Percentiles rank a stretch among this genome's conserved stretches.
Conservation (phyloP, 2,113 vertebrate species). For the Bungarus multicinctus region DNA sequence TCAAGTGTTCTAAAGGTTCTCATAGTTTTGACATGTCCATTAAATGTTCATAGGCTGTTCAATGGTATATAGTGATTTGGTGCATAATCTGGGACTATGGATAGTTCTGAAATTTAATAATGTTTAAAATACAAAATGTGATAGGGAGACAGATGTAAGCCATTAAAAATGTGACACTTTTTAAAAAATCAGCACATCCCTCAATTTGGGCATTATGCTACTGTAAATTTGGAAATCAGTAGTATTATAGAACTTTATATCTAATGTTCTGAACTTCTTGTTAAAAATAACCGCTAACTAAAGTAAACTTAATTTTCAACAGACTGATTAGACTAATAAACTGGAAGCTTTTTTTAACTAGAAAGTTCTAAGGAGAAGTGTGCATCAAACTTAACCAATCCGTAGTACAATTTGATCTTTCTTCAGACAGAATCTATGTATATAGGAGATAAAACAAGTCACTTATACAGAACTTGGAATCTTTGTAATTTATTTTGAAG, state of each 20-base stretch:
- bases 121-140: neutral
- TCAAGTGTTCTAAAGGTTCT: neutral
- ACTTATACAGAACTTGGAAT: neutral
- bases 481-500: neutral
- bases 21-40: neutral
- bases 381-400: neutral
- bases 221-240: neutral
- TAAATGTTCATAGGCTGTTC: neutral
- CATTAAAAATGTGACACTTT: neutral
- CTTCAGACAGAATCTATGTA: neutral
- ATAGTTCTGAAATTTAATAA: neutral
- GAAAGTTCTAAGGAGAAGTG: neutral
- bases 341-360: neutral
- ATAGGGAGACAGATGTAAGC: neutral
- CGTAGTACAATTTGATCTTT: neutral
- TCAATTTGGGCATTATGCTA: neutral
- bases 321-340: neutral
- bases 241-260: neutral
- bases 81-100: neutral
- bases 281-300: neutral
- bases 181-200: neutral
- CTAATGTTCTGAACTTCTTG: neutral
- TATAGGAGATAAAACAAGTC: neutral
- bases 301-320: neutral
- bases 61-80: neutral